Evolutionary conservation across 2,888 invertebrate species (phyloP).

Genomic region (Leptopterna dolabrata): DNA sequence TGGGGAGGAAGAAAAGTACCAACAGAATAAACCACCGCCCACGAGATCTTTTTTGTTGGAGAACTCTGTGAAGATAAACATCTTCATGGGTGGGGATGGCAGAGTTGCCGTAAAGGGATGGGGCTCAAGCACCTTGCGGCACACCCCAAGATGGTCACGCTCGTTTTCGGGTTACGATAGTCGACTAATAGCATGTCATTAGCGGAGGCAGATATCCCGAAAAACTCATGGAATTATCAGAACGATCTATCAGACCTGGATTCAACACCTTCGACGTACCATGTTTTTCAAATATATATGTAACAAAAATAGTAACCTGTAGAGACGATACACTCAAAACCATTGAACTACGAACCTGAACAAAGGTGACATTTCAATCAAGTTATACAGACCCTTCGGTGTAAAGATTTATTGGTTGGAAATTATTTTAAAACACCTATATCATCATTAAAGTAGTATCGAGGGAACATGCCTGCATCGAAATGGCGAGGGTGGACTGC

Average conservation of each 20-base stretch:
- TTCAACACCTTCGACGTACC: not conserved
- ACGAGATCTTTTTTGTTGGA: not conserved
- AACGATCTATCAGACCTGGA: not conserved
- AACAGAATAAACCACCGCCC: not conserved
- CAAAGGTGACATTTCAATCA: too few species aligned
- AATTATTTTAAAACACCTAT: too few species aligned
- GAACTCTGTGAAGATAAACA: not conserved
- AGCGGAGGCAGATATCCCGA: conserved; percentile 2
- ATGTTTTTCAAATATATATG: not conserved
- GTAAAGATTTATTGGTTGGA: too few species aligned
- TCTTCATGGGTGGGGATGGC: not conserved
- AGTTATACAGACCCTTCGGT: too few species aligned
- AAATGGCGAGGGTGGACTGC: too few species aligned
- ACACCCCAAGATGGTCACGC: not conserved
- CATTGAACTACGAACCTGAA: too few species aligned
- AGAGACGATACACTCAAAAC: not conserved
- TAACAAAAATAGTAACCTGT: too few species aligned
- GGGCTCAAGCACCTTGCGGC: not conserved
- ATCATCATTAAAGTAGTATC: too few species aligned
- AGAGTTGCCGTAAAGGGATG: not conserved
- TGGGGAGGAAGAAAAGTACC: not conserved
- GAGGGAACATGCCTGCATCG: too few species aligned
- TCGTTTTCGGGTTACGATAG: conserved; percentile 5
- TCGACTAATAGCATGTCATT: conserved; percentile 7
- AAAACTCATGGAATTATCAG: not conserved